Base-by-base conservation (phyloP, 2,888 invertebrate genomes). In the Bursaphelenchus okinawaensis region DNA sequence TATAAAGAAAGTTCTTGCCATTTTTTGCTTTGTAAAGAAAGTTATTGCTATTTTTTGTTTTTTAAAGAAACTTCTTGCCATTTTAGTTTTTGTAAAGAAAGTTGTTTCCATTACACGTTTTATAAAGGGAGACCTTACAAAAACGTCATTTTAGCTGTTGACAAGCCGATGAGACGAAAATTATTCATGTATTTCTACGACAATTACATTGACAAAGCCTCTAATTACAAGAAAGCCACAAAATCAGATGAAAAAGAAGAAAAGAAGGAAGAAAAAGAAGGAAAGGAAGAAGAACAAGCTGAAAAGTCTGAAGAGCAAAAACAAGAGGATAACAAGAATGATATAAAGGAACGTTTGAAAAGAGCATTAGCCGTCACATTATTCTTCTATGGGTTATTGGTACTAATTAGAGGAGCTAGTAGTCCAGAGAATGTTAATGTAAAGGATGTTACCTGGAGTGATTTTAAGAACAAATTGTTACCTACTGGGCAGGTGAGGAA, bases 401-500 rank as follows among this genome's bases (percentile, higher is more conserved):
- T 68, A 63, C 73, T 77, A 69, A 12, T 76, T 8, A 57, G 56
- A 27, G 59, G 60, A n/a, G 55, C 61, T 4, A 66, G 68, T 4
- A 57, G 52, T 24, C 54, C 55, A 9, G 51, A 52, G 7, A 68
- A 59, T 19, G 40, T 55, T 1, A 63, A 57, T 6, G 65, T 68
- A 19, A 65, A 63, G 9, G 67, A 66, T 9, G 68, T 93, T 1
- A 91, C 92, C 0, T 96, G 95, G 95, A 92, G 93, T 84, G 94
- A 95, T 85, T 96, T 96, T 86, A 88, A 93, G 0, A 90, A 93
- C 84, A 90, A 92, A 68, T 91, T 96, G 91, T 84, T 96, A 62
- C 89, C 91, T 0, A 91, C 91, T 82, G 95, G 95, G 16, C 94
- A 95, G 86, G 94, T 85, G 7, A 50, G 19, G 29, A n/a, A n/a